Percentiles rank a stretch among this genome's conserved stretches.
These are phyloP conservation scores for Turnix velox DNA, from an alignment of 2,113 vertebrate genomes.

Conservation along the genomic window DNA sequence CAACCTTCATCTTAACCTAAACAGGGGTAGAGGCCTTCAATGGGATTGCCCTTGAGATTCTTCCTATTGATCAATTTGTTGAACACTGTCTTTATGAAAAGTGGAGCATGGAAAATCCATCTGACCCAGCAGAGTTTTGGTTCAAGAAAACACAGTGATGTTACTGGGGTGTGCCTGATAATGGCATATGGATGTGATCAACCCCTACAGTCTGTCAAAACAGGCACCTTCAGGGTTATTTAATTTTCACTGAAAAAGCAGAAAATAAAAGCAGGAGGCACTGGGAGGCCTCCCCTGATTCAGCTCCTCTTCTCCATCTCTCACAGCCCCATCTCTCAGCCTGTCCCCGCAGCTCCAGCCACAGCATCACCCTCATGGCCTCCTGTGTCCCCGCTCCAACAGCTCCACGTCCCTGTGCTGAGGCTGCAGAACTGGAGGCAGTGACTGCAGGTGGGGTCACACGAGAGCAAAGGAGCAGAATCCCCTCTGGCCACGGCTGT, in stretches of 20 bases:
- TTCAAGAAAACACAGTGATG: neutral
- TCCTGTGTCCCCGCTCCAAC: too few species aligned
- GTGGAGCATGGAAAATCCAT: neutral
- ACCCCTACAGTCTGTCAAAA: neutral
- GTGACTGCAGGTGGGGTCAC: too few species aligned
- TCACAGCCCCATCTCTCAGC: too few species aligned
- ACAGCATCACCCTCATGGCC: too few species aligned
- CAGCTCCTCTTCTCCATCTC: too few species aligned
- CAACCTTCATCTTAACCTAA: neutral
- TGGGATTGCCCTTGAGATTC: neutral
- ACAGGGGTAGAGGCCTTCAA: neutral
- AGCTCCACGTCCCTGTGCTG: too few species aligned
- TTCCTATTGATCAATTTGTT: neutral
- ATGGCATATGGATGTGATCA: constrained; percentile 12
- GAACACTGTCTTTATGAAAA: neutral
- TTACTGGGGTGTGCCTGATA: neutral
- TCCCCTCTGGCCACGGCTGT: too few species aligned
- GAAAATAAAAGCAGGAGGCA: neutral
- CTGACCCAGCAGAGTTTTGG: neutral
- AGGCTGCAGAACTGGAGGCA: too few species aligned
- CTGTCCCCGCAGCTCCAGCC: too few species aligned
- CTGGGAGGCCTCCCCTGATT: too few species aligned
- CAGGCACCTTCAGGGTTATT: neutral
- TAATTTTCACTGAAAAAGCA: neutral
- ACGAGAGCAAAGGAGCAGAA: too few species aligned